These are phyloP conservation scores for Alviniconcha marisindica DNA, from an alignment of 1,140 invertebrate species.

Conservation along the genomic window DNA sequence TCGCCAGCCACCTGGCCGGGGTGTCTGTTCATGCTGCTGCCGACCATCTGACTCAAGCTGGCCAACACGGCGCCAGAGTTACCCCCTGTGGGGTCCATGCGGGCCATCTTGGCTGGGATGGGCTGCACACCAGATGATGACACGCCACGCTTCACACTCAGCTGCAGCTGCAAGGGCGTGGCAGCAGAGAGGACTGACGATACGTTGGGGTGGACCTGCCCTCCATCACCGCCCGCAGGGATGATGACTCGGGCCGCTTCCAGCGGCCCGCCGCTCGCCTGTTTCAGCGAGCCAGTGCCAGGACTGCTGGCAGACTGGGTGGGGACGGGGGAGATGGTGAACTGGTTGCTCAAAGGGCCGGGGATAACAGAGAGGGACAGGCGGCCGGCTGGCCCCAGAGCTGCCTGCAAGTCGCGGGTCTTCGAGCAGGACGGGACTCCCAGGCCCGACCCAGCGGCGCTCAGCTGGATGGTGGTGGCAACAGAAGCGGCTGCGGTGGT, in stretches of 20 bases:
- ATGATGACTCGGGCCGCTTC: too few relatives aligned
- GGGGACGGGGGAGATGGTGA: slow-evolving; percentile 8
- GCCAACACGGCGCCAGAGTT: slow-evolving; percentile 27
- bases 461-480: not conserved
- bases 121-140: not conserved
- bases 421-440: not conserved
- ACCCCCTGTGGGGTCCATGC: not conserved
- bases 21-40: not conserved
- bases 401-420: not conserved
- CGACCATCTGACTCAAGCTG: slow-evolving; percentile 33
- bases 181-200: too few relatives aligned
- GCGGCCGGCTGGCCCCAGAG: not conserved
- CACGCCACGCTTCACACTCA: not conserved
- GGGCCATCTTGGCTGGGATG: slow-evolving; percentile 15
- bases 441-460: not conserved
- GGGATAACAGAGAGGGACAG: slow-evolving; percentile 17
- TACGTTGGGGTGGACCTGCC: too few relatives aligned
- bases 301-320: not conserved
- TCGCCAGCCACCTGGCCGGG: not conserved
- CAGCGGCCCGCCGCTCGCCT: too few relatives aligned
- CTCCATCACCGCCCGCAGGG: too few relatives aligned
- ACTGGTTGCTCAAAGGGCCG: not conserved
- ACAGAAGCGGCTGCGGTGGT: not conserved
- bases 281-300: not conserved
- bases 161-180: not conserved